phyloP scores from a whole-genome alignment of 2,797 vertebrate species.

The Perdix hodgsoniae region DNA sequence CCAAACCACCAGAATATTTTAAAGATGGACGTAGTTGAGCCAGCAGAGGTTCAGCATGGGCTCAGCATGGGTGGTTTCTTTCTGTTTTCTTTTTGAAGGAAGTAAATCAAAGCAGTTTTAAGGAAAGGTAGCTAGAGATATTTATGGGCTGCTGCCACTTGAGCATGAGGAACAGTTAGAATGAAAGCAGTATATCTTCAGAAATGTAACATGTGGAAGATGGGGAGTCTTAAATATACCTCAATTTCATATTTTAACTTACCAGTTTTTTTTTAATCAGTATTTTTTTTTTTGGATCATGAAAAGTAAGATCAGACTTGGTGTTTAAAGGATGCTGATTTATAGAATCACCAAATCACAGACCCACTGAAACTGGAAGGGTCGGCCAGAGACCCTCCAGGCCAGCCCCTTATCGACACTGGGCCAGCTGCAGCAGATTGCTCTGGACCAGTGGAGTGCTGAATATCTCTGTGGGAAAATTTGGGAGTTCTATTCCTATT shows the following conservation, averaged over 20 bases:
- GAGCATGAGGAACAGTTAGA: constrained; percentile 14
- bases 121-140: not conserved
- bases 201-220: constrained; percentile 17
- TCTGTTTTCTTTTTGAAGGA: not conserved
- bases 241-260: not conserved
- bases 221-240: not conserved
- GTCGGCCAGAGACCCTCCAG: not conserved
- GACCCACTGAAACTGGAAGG: not conserved
- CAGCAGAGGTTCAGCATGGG: not conserved
- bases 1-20: not conserved
- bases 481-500: not conserved
- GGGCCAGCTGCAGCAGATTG: not conserved
- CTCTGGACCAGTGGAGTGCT: not conserved
- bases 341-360: not conserved
- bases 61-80: constrained; percentile 11
- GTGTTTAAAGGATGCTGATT: not conserved
- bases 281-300: not conserved
- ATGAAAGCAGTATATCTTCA: constrained; percentile 26
- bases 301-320: not conserved
- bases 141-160: constrained; percentile 33
- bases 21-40: not conserved
- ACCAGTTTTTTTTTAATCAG: not conserved
- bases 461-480: not conserved
- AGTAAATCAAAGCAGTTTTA: constrained; percentile 56
- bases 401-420: not conserved